Evolutionary conservation across 2,888 invertebrate species (phyloP).

Genomic region (Gymnoscelis rufifasciata): DNA sequence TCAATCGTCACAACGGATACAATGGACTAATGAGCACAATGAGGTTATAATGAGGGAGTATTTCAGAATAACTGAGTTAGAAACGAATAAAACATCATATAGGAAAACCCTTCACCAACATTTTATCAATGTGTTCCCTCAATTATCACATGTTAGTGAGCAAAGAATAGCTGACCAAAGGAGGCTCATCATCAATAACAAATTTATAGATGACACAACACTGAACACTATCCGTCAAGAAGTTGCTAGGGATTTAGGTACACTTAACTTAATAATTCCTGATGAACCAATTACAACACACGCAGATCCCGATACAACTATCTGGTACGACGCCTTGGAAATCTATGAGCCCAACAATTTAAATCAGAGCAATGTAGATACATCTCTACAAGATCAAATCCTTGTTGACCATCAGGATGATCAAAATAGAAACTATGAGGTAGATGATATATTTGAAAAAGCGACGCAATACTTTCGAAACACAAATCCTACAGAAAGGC

Average conservation of each 20-base stretch:
- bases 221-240: not conserved
- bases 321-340: not conserved
- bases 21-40: slow-evolving; percentile 7
- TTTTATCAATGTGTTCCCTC: too few species aligned
- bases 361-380: too few species aligned
- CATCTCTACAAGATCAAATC: too few species aligned
- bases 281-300: too few species aligned
- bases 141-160: slow-evolving; percentile 7
- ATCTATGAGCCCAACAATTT: too few species aligned
- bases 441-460: too few species aligned
- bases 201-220: not conserved
- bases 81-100: slow-evolving; percentile 9
- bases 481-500: too few species aligned
- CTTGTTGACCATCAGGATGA: too few species aligned
- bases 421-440: too few species aligned
- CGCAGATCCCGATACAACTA: not conserved
- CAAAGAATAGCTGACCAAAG: slow-evolving; percentile 15
- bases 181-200: slow-evolving; percentile 8
- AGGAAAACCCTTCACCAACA: slow-evolving; percentile 4
- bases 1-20: slow-evolving; percentile 8
- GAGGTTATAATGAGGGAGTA: slow-evolving; percentile 7
- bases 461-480: too few species aligned
- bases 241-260: not conserved
- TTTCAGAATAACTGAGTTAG: slow-evolving; percentile 7
- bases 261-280: not conserved